phyloP scores from a whole-genome alignment of 2,888 invertebrate species.

The Perithous albicinctus region DNA sequence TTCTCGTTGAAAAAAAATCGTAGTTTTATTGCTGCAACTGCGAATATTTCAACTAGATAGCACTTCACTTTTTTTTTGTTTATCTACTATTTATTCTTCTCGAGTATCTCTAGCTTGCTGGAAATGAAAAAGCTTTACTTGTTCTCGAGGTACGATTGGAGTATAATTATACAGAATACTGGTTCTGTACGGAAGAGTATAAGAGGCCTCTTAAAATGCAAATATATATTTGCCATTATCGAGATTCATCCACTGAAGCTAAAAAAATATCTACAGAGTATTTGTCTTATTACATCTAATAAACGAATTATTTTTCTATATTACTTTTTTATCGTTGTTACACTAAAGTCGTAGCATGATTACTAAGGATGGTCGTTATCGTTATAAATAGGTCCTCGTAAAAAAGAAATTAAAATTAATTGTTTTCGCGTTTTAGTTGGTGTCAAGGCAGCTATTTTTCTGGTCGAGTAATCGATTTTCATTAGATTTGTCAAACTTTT shows the following conservation, averaged over 20 bases:
- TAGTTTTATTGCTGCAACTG: conserved; percentile 4
- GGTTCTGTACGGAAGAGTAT: not conserved
- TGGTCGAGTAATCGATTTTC: conserved; percentile 57
- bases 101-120: not conserved
- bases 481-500: conserved; percentile 42
- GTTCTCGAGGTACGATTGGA: not conserved
- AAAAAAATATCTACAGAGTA: not conserved
- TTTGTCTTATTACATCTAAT: not conserved
- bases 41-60: not conserved
- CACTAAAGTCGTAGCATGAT: not conserved
- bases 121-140: not conserved
- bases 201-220: conserved; percentile 27
- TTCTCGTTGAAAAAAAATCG: conserved; percentile 29
- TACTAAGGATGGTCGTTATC: conserved; percentile 3
- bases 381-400: conserved; percentile 22
- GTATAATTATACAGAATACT: conserved; percentile 25
- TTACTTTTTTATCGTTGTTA: not conserved
- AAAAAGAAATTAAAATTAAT: conserved; percentile 56
- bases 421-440: not conserved
- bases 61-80: not conserved
- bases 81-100: conserved; percentile 4
- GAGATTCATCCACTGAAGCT: not conserved
- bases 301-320: not conserved
- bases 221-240: conserved; percentile 48
- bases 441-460: conserved; percentile 20